phyloP scores from a whole-genome alignment of 2,797 vertebrate genomes.

The Taenioides sp. region DNA sequence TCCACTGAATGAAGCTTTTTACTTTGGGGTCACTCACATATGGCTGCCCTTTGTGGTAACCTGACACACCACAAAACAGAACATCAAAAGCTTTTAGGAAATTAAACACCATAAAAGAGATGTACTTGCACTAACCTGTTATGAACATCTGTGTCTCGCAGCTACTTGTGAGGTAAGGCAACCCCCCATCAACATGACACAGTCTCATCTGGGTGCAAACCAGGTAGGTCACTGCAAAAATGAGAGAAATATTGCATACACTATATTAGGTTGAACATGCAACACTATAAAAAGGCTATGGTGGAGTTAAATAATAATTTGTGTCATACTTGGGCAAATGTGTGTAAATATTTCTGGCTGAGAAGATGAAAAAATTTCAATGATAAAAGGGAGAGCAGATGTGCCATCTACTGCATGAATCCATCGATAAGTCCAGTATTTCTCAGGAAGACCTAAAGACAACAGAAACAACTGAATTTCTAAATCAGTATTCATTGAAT shows the following conservation, averaged over 20 bases:
- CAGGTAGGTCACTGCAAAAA: conserved; percentile 79
- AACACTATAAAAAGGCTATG: too few species aligned
- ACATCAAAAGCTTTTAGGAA: neutral
- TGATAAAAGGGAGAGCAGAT: conserved; percentile 82
- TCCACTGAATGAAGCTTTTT: conserved; percentile 88
- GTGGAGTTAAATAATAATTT: neutral
- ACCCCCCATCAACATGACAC: conserved; percentile 72
- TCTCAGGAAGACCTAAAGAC: conserved; percentile 78
- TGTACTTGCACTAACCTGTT: conserved; percentile 74
- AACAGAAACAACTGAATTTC: neutral
- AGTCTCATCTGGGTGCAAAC: conserved; percentile 93
- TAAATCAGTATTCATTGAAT: neutral
- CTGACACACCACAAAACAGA: conserved; percentile 52
- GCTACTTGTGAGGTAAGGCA: conserved; percentile 89
- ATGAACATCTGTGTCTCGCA: conserved; percentile 88
- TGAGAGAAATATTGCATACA: neutral
- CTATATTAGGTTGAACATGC: neutral
- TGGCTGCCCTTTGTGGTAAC: conserved; percentile 84
- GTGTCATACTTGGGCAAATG: conserved; percentile 81
- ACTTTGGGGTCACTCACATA: conserved; percentile 83
- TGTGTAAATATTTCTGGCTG: conserved; percentile 88
- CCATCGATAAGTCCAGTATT: conserved; percentile 92
- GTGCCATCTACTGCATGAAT: conserved; percentile 87
- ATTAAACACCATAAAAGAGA: neutral
- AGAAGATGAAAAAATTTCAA: conserved; percentile 92